A percentile compares a stretch with the other conserved stretches of the same genome.
phyloP scores from a whole-genome alignment of 2,113 vertebrate species.

The Esox niger region DNA sequence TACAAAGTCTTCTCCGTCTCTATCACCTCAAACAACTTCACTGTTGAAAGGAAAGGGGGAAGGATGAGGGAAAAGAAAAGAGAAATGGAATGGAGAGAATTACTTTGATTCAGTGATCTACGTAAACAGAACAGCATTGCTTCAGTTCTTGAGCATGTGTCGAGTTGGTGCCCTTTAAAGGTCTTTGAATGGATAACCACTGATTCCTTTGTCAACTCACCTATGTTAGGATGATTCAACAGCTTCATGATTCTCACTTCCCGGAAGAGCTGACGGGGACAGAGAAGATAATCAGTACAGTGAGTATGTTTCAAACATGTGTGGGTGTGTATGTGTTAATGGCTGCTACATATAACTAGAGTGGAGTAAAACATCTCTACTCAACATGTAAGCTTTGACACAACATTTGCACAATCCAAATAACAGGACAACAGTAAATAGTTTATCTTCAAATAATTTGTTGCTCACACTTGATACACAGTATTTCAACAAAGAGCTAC shows the following conservation, averaged over 20 bases:
- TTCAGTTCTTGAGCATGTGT: neutral
- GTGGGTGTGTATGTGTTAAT: neutral
- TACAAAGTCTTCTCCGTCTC: constrained; percentile 94
- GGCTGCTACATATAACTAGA: no score
- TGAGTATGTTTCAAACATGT: neutral
- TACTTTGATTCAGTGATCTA: no score
- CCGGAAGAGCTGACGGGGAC: neutral
- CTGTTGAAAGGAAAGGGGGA: constrained; percentile 60
- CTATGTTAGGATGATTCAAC: constrained; percentile 4
- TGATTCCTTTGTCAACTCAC: neutral
- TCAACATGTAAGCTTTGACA: no score
- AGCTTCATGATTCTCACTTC: constrained; percentile 4
- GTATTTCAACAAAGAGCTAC: no score
- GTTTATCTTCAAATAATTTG: no score
- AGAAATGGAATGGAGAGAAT: neutral
- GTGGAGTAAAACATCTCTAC: no score
- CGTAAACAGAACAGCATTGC: neutral
- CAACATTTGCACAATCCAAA: no score
- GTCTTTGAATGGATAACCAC: neutral
- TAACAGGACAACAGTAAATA: no score
- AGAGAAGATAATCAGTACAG: constrained; percentile 10
- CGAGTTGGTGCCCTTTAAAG: neutral
- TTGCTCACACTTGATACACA: no score
- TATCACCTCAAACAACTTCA: constrained; percentile 95
- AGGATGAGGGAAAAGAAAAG: neutral